Evolutionary conservation across 2,888 invertebrate species (phyloP).

Genomic region (Prosapia bicincta): DNA sequence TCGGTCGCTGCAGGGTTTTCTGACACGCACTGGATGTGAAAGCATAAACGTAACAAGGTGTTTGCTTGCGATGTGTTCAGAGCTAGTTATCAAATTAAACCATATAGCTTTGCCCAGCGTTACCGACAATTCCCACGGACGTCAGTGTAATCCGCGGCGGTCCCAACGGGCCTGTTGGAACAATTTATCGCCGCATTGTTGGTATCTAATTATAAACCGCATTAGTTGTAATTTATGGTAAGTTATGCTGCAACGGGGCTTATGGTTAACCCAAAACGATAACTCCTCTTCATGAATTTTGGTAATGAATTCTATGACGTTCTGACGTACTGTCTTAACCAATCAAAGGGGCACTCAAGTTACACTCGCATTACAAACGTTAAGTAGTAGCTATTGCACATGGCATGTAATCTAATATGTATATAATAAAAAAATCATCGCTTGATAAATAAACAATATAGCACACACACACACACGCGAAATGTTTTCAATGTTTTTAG

Average conservation of each 20-base stretch:
- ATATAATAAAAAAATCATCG: too few relatives aligned
- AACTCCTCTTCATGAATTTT: too few relatives aligned
- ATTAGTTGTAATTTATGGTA: not conserved
- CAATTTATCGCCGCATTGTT: not conserved
- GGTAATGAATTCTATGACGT: too few relatives aligned
- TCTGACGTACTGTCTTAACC: too few relatives aligned
- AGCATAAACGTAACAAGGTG: not conserved
- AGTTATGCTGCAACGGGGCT: too few relatives aligned
- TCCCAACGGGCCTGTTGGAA: not conserved
- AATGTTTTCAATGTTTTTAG: too few relatives aligned
- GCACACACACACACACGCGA: too few relatives aligned
- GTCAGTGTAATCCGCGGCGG: not conserved
- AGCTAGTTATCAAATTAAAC: not conserved
- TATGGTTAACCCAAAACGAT: not conserved
- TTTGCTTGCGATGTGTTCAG: not conserved
- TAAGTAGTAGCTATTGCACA: too few relatives aligned
- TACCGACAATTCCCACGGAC: not conserved
- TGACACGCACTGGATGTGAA: not conserved
- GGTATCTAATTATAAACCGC: not conserved
- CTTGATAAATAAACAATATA: too few relatives aligned
- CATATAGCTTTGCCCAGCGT: not conserved
- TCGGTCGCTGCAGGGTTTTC: not conserved
- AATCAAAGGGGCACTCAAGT: too few relatives aligned
- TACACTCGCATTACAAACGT: too few relatives aligned
- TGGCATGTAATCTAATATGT: too few relatives aligned